These are phyloP conservation scores for Hippopotamyrus pictus DNA, from an alignment of 2,797 vertebrate species.

Conservation along the genomic window DNA sequence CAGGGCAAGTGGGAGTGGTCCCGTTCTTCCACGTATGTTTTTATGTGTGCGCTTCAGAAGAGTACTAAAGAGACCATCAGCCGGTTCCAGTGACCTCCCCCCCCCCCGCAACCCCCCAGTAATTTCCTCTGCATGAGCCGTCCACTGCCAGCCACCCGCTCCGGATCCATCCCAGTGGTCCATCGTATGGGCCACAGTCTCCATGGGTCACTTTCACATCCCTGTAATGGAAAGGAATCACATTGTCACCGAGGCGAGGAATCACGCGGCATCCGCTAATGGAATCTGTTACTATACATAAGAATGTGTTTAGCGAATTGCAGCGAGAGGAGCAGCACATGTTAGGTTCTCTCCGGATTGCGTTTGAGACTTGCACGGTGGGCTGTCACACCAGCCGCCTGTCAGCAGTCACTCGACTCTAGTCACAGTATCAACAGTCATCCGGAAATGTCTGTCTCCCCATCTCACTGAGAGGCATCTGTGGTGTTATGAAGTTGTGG, in stretches of 20 bases:
- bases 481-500: neutral
- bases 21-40: neutral
- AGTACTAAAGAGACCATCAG: neutral
- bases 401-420: neutral
- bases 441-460: neutral
- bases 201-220: neutral
- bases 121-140: neutral
- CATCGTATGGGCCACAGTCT: neutral
- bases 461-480: neutral
- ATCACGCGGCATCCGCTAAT: neutral
- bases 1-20: neutral
- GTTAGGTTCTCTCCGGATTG: neutral
- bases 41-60: neutral
- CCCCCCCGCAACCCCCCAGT: neutral
- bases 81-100: neutral
- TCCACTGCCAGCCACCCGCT: neutral
- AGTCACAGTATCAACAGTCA: neutral
- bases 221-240: neutral
- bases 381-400: neutral
- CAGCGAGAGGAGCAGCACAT: neutral
- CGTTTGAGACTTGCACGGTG: neutral
- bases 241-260: neutral
- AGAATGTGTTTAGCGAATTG: neutral
- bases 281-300: neutral
- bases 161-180: neutral